Evolutionary conservation across 2,888 invertebrate species (phyloP), one percentile per base, ranked within the genome.

Genomic region (Ectropis crepuscularia): DNA sequence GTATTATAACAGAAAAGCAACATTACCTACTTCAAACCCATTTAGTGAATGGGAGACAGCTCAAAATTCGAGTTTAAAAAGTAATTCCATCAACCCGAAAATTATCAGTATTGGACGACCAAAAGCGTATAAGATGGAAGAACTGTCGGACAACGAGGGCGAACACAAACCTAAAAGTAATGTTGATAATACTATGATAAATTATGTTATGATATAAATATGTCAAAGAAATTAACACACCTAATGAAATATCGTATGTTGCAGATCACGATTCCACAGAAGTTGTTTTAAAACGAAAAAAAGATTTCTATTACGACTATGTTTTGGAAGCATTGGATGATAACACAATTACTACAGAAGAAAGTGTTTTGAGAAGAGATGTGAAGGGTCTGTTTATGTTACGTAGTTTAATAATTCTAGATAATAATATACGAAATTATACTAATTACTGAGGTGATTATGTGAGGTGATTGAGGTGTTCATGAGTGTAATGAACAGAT

Each of bases 111-210:
- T 90, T 54, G 90, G 90, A 60, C 80, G 90, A 69, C 89, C 85
- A 5, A 89, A 85, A 73, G 67, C 87, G 5, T 90, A 90, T 53
- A 79, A 85, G 43, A 73, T 89, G 45, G 85, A 86, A 65, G 89
- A 90, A 9, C 65, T 89, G 49, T 80, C 74, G 59, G 62, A 72
- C 63, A 61, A 67, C 61, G 73, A 68, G 66, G 55, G 61, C 47
- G 72, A 74, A 5, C 71, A 74, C 47, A 73, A 67, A 60, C 63
- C 65, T 47, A 76, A 79, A 71, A 80, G 90, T 90, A 88, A 87
- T 89, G 86, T 61, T 36, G 59, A 57, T 70, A 53, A 57, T 54
- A 73, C 10, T 28, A 28, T 28, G 16, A 28, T 28, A 62, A 57
- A 10, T 6, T 6, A 2, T 74, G 66, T 53, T 66, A 67, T 69